Conservation (phyloP, 2,797 vertebrate genomes). For the Astyanax mexicanus region DNA sequence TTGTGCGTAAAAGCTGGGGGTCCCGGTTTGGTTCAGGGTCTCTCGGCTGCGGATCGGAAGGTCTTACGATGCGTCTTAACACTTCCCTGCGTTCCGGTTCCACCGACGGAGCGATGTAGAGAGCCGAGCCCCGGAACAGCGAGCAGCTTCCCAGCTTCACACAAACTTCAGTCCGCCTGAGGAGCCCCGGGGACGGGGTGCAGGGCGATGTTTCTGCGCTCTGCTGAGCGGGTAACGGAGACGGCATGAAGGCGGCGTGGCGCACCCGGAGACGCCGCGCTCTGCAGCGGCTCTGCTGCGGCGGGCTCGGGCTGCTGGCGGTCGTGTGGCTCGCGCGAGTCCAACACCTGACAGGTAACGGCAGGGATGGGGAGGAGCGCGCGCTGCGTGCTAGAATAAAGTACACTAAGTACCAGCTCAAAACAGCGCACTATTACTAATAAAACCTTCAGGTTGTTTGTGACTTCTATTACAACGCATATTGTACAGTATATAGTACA, state of each 20-base stretch:
- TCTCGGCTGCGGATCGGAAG: background rate
- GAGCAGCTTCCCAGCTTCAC: slow-evolving; percentile 14
- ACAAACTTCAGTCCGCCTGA: slow-evolving; percentile 40
- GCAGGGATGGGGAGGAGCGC: slow-evolving; percentile 22
- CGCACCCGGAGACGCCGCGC: slow-evolving; percentile 73
- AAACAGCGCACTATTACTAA: no score
- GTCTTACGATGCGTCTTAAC: slow-evolving; percentile 28
- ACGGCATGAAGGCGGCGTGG: slow-evolving; percentile 72
- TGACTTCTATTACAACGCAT: no score
- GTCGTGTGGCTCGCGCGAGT: slow-evolving; percentile 75
- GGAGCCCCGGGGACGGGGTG: slow-evolving; percentile 19
- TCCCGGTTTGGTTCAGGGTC: background rate
- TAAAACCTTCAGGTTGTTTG: no score
- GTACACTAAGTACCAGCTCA: no score
- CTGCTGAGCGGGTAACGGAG: slow-evolving; percentile 58
- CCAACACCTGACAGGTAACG: slow-evolving; percentile 76
- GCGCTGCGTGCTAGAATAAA: background rate
- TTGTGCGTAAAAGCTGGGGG: slow-evolving; percentile 34
- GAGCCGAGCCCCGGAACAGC: background rate
- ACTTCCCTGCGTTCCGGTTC: slow-evolving; percentile 8
- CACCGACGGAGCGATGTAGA: slow-evolving; percentile 35
- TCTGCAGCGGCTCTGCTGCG: slow-evolving; percentile 81
- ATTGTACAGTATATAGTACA: no score
- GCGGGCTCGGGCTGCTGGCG: slow-evolving; percentile 74
- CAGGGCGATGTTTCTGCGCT: slow-evolving; percentile 61